A percentile compares a stretch with the other conserved stretches of the same genome.
Conservation (phyloP, 1,140 invertebrate species). For the Sogatella furcifera region DNA sequence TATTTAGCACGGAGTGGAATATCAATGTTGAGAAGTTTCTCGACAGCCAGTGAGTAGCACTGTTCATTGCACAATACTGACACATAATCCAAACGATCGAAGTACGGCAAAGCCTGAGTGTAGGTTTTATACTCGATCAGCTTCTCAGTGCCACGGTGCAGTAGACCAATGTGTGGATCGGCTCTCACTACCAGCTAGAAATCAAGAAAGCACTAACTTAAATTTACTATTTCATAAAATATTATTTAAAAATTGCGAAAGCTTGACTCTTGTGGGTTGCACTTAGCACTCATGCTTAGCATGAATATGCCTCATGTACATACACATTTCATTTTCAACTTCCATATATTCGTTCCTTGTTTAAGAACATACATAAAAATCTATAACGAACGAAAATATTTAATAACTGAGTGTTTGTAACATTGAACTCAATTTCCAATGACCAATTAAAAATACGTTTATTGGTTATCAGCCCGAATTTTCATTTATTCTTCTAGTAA, state of each 20-base stretch:
- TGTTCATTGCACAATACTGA: constrained; percentile 99
- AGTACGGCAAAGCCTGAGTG: constrained; percentile 93
- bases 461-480: no score
- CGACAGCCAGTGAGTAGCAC: constrained; percentile 89
- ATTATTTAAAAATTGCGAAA: not conserved
- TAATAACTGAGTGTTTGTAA: no score
- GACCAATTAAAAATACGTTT: no score
- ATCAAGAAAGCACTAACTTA: constrained; percentile 11
- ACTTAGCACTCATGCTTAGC: no score
- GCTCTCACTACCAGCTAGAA: constrained; percentile 67
- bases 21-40: constrained; percentile 93
- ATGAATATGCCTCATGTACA: no score
- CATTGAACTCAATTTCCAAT: no score
- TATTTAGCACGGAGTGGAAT: constrained; percentile 89
- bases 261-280: not conserved
- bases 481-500: no score
- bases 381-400: no score
- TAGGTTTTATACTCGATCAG: constrained; percentile 98
- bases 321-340: no score
- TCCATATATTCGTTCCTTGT: no score
- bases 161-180: constrained; percentile 94
- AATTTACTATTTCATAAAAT: not conserved
- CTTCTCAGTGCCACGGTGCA: constrained; percentile 96
- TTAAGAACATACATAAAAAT: no score
- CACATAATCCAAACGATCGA: constrained; percentile 97